Base-by-base conservation (phyloP, 1,140 invertebrate species). In the Mactra quadrangularis region DNA sequence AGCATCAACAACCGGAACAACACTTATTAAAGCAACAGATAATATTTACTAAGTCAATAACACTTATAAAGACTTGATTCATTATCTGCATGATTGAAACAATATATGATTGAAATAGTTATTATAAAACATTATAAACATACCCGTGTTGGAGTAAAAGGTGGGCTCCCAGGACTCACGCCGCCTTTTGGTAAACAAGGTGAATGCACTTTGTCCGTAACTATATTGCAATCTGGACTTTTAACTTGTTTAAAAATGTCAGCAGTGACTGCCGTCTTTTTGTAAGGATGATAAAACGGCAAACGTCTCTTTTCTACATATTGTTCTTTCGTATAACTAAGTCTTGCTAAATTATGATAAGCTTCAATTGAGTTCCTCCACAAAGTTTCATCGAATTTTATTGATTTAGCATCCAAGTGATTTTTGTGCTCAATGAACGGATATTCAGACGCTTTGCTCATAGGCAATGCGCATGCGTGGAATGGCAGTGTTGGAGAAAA, bases 401-500 rank as follows among this genome's bases (percentile, higher is more conserved):
- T 7, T 52, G 45, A 52, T 17, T 25, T 47, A n/a, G 62, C 9
- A 25, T 9, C 25, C 17, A 66, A 29, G 22, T 35, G n/a, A 27
- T 41, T 41, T 41, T 15, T 41, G 38, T 41, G 6, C 6, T 6
- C 6, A 6, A 41, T 41, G 38, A 41, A 41, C 15, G 38, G 38
- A 41, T 7, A 9, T 17, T 68, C 64, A 19, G 45, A 68, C 1
- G 4, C 64, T 68, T 27, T 68, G 9, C 31, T 50, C 47, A 13
- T 19, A 64, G 38, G 17, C 9, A 29, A 50, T 35, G 64, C 64
- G 64, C 35, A 27, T 68, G 45, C 9, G 15, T 68, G 64, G 45
- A 4, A 29, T 25, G 38, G 45, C n/a, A 41, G 3, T 19, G 13
- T 50, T 50, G 41, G 64, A 4, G 45, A 68, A 68, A 68, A 68